phyloP scores from a whole-genome alignment of 2,888 invertebrate genomes.

The Tetranychus piercei region DNA sequence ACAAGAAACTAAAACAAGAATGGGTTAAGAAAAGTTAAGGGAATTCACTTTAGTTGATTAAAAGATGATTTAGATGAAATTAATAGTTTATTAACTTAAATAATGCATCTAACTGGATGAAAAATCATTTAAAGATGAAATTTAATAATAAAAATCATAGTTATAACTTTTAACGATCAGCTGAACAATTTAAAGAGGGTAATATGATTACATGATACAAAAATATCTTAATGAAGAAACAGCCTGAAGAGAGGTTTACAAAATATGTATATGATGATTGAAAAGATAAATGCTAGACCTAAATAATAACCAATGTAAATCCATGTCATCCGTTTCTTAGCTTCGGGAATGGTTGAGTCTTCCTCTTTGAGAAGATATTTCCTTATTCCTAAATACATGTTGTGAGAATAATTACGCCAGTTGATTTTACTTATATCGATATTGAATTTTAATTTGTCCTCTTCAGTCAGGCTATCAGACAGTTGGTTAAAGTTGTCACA shows the following conservation, averaged over 20 bases:
- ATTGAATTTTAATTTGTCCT: constrained; percentile 36
- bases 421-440: constrained; percentile 41
- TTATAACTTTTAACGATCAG: too few species aligned
- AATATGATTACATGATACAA: not conserved
- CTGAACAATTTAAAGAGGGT: too few species aligned
- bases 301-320: constrained; percentile 1
- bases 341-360: constrained; percentile 15
- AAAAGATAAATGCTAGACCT: not conserved
- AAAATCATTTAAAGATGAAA: too few species aligned
- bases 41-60: too few species aligned
- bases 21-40: too few species aligned
- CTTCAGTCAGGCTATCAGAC: constrained; percentile 35
- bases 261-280: not conserved
- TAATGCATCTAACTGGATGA: too few species aligned
- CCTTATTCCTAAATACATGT: constrained; percentile 15
- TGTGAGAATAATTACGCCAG: constrained; percentile 39
- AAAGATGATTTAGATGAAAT: too few species aligned
- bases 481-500: constrained; percentile 45
- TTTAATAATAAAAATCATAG: too few species aligned
- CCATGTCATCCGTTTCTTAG: not conserved
- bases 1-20: too few species aligned
- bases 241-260: not conserved
- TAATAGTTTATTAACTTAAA: too few species aligned
- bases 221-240: not conserved
- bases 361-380: constrained; percentile 20